These are phyloP conservation scores for Pheosia gnoma DNA, from an alignment of 2,888 invertebrate species.

Conservation along the genomic window DNA sequence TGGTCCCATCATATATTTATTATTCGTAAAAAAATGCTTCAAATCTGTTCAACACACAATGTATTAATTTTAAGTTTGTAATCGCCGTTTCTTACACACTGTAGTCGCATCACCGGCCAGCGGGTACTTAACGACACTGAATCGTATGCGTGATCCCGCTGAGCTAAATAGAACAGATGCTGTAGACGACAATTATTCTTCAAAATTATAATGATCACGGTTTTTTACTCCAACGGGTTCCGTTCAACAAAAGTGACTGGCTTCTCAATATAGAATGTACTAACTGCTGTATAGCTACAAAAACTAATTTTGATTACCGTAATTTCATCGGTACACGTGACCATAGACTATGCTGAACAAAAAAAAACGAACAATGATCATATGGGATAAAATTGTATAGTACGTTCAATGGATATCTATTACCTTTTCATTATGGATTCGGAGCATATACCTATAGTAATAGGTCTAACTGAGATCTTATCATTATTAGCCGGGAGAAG, in stretches of 20 bases:
- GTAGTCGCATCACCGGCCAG: conserved; percentile 20
- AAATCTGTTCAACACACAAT: no score
- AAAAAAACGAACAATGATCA: background rate
- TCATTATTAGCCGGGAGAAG: no score
- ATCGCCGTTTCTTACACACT: conserved; percentile 25
- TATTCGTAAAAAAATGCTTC: no score
- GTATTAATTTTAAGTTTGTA: no score
- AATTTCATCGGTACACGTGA: background rate
- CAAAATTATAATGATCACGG: conserved; percentile 38
- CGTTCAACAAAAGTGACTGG: background rate
- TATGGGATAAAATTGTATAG: background rate
- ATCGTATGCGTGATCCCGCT: conserved; percentile 65
- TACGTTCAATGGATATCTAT: background rate
- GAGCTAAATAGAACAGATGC: conserved; percentile 69
- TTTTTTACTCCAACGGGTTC: conserved; percentile 12
- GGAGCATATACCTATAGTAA: no score
- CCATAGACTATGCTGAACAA: background rate
- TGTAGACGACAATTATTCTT: conserved; percentile 56
- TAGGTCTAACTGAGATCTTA: no score
- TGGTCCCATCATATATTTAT: no score
- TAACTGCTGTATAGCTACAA: no score
- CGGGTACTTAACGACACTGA: conserved; percentile 37
- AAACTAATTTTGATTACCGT: background rate
- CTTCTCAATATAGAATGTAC: background rate
- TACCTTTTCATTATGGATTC: background rate